These are phyloP conservation scores for Lutraria rhynchaena DNA, from an alignment of 1,140 invertebrate genomes.

Conservation along the genomic window DNA sequence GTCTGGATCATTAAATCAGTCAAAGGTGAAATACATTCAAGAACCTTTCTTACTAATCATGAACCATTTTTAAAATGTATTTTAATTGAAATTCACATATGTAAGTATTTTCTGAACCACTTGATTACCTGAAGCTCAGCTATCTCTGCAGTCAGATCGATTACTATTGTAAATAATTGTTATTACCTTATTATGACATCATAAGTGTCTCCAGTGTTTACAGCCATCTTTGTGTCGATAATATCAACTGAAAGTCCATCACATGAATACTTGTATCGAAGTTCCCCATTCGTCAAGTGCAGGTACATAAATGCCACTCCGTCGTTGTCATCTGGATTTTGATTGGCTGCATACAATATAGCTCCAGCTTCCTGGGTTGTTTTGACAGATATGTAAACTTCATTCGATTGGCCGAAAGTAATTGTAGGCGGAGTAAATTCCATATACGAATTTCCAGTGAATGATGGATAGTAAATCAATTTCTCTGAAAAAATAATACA, in stretches of 20 bases:
- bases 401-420: conserved; percentile 19
- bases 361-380: conserved; percentile 8
- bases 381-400: conserved; percentile 19
- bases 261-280: conserved; percentile 29
- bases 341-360: conserved; percentile 30
- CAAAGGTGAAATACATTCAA: too few species aligned
- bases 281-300: conserved; percentile 14
- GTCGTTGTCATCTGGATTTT: background rate
- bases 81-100: too few species aligned
- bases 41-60: too few species aligned
- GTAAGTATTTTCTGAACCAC: too few species aligned
- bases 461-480: conserved; percentile 29
- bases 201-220: conserved; percentile 27
- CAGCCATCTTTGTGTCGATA: background rate
- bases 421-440: background rate
- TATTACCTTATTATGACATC: conserved; percentile 18
- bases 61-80: too few species aligned
- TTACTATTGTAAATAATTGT: background rate
- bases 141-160: too few species aligned
- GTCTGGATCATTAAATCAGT: too few species aligned
- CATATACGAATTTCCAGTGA: conserved; percentile 20
- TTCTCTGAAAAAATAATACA: conserved; percentile 32
- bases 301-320: conserved; percentile 1
- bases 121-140: too few species aligned
- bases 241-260: background rate